A percentile compares a stretch with the other conserved stretches of the same genome.
Conservation (phyloP, 2,797 vertebrate genomes). For the Pelodytes ibericus region DNA sequence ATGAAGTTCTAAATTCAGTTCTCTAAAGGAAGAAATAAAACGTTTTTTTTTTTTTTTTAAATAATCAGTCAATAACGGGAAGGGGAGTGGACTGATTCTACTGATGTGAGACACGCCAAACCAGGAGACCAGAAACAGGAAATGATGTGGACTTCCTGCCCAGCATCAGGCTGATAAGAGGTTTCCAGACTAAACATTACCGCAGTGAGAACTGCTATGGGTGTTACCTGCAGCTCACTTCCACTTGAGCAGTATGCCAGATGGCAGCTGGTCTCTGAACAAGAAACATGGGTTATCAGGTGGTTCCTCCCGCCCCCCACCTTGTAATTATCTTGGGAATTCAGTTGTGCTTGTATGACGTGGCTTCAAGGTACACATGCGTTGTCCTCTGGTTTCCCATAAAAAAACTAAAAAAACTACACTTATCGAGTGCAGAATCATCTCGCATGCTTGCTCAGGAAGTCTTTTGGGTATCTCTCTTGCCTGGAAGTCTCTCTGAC, state of each 20-base stretch:
- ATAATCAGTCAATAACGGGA: conserved; percentile 66
- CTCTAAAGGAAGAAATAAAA: neutral
- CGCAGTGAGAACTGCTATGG: conserved; percentile 62
- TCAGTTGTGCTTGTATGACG: conserved; percentile 12
- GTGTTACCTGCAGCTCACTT: conserved; percentile 59
- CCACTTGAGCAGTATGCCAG: conserved; percentile 9
- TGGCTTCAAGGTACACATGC: conserved; percentile 4
- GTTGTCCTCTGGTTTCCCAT: neutral
- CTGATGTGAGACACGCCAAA: conserved; percentile 65
- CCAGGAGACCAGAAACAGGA: conserved; percentile 75
- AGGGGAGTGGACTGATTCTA: conserved; percentile 69
- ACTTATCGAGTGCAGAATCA: neutral
- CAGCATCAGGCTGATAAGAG: conserved; percentile 69
- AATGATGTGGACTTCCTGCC: conserved; percentile 75
- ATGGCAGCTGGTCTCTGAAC: conserved; percentile 30
- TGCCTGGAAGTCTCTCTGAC: neutral
- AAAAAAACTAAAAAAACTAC: neutral
- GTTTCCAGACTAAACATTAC: conserved; percentile 84
- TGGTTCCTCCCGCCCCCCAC: neutral
- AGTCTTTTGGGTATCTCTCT: neutral
- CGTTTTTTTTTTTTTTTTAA: conserved; percentile 38
- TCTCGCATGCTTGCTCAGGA: neutral
- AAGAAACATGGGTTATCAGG: neutral
- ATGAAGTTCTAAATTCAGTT: neutral
- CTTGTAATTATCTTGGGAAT: neutral